Evolutionary conservation across 2,888 invertebrate species (phyloP).

Genomic region (Sarcophaga subvicina): DNA sequence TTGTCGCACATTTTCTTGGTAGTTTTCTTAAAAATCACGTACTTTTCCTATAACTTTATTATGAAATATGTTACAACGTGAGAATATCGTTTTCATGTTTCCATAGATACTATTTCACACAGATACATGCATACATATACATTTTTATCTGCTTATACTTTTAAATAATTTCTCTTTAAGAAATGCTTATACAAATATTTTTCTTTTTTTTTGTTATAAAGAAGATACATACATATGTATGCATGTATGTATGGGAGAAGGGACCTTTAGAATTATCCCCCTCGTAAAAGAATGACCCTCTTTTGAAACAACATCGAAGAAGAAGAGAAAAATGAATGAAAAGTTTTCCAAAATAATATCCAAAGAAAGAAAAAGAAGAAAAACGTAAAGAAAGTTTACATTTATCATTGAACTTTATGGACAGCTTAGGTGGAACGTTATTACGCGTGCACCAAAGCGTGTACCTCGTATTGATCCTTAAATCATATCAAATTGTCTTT

Average conservation of each 20-base stretch:
- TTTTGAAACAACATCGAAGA: neutral
- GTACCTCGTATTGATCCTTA: no score
- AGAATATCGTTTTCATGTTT: constrained; percentile 65
- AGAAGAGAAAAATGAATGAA: neutral
- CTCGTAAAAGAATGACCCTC: neutral
- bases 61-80: constrained; percentile 71
- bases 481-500: no score
- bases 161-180: neutral
- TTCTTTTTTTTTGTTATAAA: no score
- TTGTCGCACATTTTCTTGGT: constrained; percentile 55
- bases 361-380: neutral
- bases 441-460: no score
- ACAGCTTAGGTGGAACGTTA: neutral
- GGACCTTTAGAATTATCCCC: neutral
- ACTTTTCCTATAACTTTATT: constrained; percentile 71
- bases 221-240: neutral
- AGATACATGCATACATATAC: constrained; percentile 43
- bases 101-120: constrained; percentile 28
- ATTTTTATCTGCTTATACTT: constrained; percentile 49
- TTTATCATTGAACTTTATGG: constrained; percentile 58
- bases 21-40: constrained; percentile 71
- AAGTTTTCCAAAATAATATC: neutral
- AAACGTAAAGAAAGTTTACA: constrained; percentile 23
- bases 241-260: neutral
- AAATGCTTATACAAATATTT: neutral